These are phyloP conservation scores for Archocentrus centrarchus DNA, from an alignment of 2,113 vertebrate species.

Conservation along the genomic window DNA sequence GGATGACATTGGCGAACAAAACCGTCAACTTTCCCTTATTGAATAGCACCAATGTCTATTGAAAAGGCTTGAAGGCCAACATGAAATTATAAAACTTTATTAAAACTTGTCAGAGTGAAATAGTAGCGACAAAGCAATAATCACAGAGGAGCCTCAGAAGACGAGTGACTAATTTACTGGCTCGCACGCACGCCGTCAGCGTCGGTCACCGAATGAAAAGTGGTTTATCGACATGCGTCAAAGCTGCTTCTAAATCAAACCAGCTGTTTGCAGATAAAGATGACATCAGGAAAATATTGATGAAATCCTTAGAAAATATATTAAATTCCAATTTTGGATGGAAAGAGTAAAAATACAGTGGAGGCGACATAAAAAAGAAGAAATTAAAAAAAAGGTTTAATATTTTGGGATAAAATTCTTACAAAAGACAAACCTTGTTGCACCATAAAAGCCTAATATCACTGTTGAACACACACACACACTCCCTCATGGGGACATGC, in stretches of 20 bases:
- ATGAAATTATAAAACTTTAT: conserved; percentile 78
- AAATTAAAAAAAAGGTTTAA: conserved; percentile 38
- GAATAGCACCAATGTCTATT: conserved; percentile 78
- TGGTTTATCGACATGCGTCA: conserved; percentile 35
- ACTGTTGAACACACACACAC: conserved; percentile 27
- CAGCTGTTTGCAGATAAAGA: conserved; percentile 55
- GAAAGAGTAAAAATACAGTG: conserved; percentile 75
- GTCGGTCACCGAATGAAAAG: conserved; percentile 43
- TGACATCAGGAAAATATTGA: conserved; percentile 53
- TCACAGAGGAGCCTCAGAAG: conserved; percentile 60
- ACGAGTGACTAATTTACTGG: conserved; percentile 47
- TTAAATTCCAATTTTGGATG: conserved; percentile 64
- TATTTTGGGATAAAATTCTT: conserved; percentile 57
- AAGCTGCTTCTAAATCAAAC: conserved; percentile 46
- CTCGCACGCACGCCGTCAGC: conserved; percentile 39
- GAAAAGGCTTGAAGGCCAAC: conserved; percentile 69
- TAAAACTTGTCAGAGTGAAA: conserved; percentile 68
- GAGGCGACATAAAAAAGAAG: conserved; percentile 58
- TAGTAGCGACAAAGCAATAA: conserved; percentile 67
- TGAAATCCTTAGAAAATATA: conserved; percentile 64
- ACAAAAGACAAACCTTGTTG: conserved; percentile 67
- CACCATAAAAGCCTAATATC: conserved; percentile 63
- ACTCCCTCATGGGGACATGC: neutral
- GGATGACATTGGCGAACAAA: conserved; percentile 51
- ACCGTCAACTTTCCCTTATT: conserved; percentile 48